Percentiles rank a stretch among this genome's conserved stretches.
Evolutionary conservation across 2,113 vertebrate species (phyloP).

Genomic region (Panurus biarmicus): DNA sequence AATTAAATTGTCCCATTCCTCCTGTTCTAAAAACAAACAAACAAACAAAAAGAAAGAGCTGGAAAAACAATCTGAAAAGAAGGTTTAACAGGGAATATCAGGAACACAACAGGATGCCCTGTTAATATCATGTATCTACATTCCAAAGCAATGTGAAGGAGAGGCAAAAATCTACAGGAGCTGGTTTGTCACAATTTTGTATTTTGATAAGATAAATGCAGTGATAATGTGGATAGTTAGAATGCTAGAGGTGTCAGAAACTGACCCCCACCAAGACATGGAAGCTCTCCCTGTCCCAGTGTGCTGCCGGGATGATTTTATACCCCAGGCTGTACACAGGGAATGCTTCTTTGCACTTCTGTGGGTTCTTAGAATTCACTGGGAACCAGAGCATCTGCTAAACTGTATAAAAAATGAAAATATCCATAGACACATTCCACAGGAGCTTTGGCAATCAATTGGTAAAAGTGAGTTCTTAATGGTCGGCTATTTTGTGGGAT

Average conservation of each 20-base stretch:
- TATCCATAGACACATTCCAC: background rate
- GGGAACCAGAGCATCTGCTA: background rate
- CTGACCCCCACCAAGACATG: background rate
- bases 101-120: background rate
- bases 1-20: background rate
- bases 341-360: background rate
- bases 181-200: background rate
- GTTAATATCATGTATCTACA: background rate
- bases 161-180: background rate
- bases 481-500: background rate
- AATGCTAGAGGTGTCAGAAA: background rate
- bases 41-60: background rate
- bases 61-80: background rate
- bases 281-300: background rate
- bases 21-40: background rate
- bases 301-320: background rate
- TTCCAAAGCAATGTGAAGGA: background rate
- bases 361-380: background rate
- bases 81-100: background rate
- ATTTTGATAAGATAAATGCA: background rate
- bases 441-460: conserved; percentile 17
- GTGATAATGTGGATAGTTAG: background rate
- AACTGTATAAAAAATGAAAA: background rate
- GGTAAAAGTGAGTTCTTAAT: conserved; percentile 20
- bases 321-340: background rate